Evolutionary conservation across 2,888 invertebrate species (phyloP), one percentile per base, ranked within the genome.

Genomic region (Cryptus armator): DNA sequence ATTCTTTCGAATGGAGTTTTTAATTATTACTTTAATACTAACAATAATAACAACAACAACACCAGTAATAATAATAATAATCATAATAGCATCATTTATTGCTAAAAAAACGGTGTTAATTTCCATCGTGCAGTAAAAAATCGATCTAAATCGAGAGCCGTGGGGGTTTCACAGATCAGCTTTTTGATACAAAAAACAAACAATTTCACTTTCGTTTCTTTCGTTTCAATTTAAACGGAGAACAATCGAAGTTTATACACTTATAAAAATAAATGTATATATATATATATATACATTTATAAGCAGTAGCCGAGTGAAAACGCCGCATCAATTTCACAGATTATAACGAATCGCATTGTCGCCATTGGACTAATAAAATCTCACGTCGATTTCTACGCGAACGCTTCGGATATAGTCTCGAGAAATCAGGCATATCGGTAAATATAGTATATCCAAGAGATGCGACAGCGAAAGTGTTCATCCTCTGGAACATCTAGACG

Each of bases 381-480:
- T 43, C 16, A 19, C 29, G 24, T 68, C 68, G 74, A 79, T 83
- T 80, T 84, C 71, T 67, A 80, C 68, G 44, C 46, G n/a, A 43
- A 10, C 48, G 51, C 64, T 16, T 2, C n/a, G 46, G 62, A 37
- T 37, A 56, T 48, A 83, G 37, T 44, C 64, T 75, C 37, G 72
- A 72, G 59, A 76, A 84, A 87, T 86, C 68, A 80, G 86, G 87
- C 90, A 85, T 86, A 83, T 85, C 86, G 75, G 64, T 9, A 64
- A 77, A 56, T 66, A 82, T 32, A 43, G 9, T 10, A 24, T 70
- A 43, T 14, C 14, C 10, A 19, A 59, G 46, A 67, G 66, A 80
- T 67, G 64, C 76, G 24, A 64, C 66, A 62, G 89, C 87, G 91
- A 90, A 90, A 90, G 91, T 86, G 89, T 78, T 86, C 88, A 83